These are phyloP conservation scores for Myotis brandtii DNA, from an alignment of 2,113 vertebrate genomes.

Conservation along the genomic window DNA sequence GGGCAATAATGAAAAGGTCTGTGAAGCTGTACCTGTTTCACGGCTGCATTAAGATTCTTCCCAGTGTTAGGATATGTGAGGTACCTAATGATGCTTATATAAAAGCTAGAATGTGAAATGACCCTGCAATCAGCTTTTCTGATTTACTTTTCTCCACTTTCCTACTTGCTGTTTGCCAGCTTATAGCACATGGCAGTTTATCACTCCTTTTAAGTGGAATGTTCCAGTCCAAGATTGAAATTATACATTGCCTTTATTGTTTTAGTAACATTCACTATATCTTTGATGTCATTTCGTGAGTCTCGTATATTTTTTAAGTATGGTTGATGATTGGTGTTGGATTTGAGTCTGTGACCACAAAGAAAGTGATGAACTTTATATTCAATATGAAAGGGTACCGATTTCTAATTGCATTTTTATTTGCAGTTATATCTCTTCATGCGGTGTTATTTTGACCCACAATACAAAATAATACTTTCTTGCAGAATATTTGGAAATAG, in stretches of 20 bases:
- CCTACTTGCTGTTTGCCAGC: background rate
- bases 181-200: rapidly evolving
- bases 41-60: background rate
- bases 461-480: background rate
- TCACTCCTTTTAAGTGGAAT: too few species aligned
- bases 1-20: background rate
- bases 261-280: background rate
- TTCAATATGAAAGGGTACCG: background rate
- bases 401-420: background rate
- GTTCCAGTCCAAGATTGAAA: background rate
- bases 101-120: background rate
- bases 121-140: background rate
- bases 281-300: background rate
- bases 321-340: background rate
- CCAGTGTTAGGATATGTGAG: background rate
- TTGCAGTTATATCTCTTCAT: background rate
- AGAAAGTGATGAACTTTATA: background rate
- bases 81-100: background rate
- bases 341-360: background rate
- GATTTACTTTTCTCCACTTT: background rate
- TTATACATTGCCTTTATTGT: background rate
- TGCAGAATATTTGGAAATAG: background rate
- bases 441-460: background rate
- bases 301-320: background rate
- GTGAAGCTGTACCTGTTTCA: background rate